Percentiles rank a stretch among this genome's conserved stretches.
These are phyloP conservation scores for Cephalopholis sonnerati DNA, from an alignment of 2,113 vertebrate species.

Conservation along the genomic window DNA sequence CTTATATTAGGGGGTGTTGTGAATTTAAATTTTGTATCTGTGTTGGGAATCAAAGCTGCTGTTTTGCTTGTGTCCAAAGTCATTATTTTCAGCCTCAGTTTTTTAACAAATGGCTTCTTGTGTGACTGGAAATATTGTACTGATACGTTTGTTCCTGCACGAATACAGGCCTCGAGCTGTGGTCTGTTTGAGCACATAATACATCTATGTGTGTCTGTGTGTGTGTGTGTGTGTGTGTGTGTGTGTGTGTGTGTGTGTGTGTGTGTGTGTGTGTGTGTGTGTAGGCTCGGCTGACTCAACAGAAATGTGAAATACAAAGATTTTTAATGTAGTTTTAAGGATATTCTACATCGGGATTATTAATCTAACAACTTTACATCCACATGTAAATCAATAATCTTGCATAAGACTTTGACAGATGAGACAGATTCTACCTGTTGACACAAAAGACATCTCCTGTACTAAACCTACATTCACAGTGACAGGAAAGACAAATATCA, in stretches of 20 bases:
- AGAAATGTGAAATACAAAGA: not conserved
- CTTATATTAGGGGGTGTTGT: not conserved
- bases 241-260: not conserved
- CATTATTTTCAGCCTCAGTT: not conserved
- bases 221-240: not conserved
- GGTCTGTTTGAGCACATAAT: not conserved
- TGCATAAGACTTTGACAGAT: not conserved
- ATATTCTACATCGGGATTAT: not conserved
- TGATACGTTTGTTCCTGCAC: not conserved
- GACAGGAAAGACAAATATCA: not conserved
- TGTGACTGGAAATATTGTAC: slow-evolving; percentile 13
- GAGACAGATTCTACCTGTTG: not conserved
- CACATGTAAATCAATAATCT: not conserved
- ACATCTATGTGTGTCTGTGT: not conserved
- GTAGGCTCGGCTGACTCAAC: slow-evolving; percentile 17
- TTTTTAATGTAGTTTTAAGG: not conserved
- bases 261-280: not conserved
- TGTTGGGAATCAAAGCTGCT: not conserved
- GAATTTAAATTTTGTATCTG: slow-evolving; percentile 26
- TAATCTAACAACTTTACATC: not conserved
- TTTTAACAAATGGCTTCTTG: slow-evolving; percentile 13
- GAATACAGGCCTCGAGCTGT: slow-evolving; percentile 9
- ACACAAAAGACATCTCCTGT: not conserved
- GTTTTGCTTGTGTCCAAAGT: not conserved
- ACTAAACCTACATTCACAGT: not conserved